A percentile compares a stretch with the other conserved stretches of the same genome.
Conservation (phyloP, 2,113 vertebrate genomes). For the Sisor rabdophorus region DNA sequence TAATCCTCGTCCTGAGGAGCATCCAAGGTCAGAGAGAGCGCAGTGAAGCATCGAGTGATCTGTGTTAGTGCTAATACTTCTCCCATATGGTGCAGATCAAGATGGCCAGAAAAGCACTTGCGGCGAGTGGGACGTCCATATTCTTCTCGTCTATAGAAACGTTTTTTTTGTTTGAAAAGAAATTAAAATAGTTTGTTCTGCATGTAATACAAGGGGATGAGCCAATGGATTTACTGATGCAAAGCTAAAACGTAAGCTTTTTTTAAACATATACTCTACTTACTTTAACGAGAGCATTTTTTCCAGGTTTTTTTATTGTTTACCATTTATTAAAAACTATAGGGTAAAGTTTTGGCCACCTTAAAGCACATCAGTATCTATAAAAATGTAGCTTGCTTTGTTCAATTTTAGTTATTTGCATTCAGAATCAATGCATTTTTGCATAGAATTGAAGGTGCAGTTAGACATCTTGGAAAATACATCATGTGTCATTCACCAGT, state of each 20-base stretch:
- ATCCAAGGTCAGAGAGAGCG: constrained; percentile 56
- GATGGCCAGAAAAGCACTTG: constrained; percentile 31
- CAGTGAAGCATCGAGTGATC: constrained; percentile 58
- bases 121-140: constrained; percentile 12
- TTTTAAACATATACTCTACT: not conserved
- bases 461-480: too few species aligned
- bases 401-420: not conserved
- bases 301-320: not conserved
- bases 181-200: constrained; percentile 29
- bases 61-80: constrained; percentile 64
- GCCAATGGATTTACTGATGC: constrained; percentile 8
- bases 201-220: constrained; percentile 12
- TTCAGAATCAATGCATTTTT: not conserved
- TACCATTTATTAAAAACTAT: not conserved
- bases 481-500: too few species aligned
- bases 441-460: not conserved
- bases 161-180: not conserved
- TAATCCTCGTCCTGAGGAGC: constrained; percentile 55
- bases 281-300: not conserved
- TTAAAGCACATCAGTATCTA: not conserved
- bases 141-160: constrained; percentile 24
- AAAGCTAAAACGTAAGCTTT: not conserved
- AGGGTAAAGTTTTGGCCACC: not conserved
- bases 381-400: not conserved
- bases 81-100: constrained; percentile 59